Percentiles rank a stretch among this genome's conserved stretches.
phyloP scores from a whole-genome alignment of 2,888 invertebrate genomes.

The Seira sanloemensis region DNA sequence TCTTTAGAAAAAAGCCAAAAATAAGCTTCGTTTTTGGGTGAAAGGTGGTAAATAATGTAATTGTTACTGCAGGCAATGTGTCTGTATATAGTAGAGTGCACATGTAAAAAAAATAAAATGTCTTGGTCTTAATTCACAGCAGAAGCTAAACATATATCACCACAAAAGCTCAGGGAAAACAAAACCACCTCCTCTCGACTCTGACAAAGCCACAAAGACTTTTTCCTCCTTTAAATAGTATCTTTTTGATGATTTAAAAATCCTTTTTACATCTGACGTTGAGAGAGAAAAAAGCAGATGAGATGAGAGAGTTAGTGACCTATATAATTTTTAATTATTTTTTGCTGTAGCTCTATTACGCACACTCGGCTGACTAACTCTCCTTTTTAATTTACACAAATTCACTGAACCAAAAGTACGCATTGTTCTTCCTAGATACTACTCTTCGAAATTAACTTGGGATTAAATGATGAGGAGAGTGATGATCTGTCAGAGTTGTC shows the following conservation, averaged over 20 bases:
- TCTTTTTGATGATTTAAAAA: constrained; percentile 22
- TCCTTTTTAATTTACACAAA: neutral
- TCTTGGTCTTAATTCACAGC: neutral
- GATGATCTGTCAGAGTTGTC: neutral
- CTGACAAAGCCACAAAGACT: constrained; percentile 17
- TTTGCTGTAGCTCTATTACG: neutral
- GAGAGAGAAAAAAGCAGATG: constrained; percentile 27
- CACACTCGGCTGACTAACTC: neutral
- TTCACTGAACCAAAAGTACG: constrained; percentile 42
- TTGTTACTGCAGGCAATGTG: neutral
- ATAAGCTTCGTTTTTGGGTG: neutral
- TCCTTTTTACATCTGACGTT: constrained; percentile 13
- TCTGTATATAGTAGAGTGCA: no score
- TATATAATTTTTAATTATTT: constrained; percentile 62
- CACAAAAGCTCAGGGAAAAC: neutral
- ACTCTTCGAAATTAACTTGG: neutral
- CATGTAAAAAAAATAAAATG: neutral
- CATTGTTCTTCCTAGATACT: neutral
- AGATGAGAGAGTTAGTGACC: constrained; percentile 57
- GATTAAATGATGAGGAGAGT: neutral
- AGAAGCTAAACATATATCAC: neutral
- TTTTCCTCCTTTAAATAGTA: neutral
- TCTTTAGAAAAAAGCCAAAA: neutral
- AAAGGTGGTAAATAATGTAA: neutral
- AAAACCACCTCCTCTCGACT: neutral